phyloP scores from a whole-genome alignment of 2,113 vertebrate genomes.

The Eurypyga helias region DNA sequence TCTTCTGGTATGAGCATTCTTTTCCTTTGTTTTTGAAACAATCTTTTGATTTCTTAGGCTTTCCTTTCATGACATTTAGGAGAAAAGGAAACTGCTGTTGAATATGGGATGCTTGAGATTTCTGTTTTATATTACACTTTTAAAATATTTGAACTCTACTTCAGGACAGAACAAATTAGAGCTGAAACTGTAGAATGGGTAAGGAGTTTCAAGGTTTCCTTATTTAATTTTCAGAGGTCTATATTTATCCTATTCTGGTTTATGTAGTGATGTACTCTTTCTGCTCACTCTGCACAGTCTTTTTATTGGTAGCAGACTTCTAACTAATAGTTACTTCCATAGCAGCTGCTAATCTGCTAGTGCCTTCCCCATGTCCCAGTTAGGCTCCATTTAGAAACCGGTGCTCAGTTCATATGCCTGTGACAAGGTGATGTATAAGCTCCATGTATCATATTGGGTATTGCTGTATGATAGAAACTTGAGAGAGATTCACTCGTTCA shows the following conservation, averaged over 20 bases:
- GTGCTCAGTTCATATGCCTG: not conserved
- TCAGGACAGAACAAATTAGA: slow-evolving; percentile 56
- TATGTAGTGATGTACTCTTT: slow-evolving; percentile 30
- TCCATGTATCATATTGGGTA: not conserved
- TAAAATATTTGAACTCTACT: slow-evolving; percentile 61
- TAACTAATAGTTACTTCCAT: not conserved
- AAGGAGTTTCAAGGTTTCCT: slow-evolving; percentile 47
- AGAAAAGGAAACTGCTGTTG: slow-evolving; percentile 62
- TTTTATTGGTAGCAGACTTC: slow-evolving; percentile 27
- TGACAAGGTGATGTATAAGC: not conserved
- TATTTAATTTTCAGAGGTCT: slow-evolving; percentile 61
- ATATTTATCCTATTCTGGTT: slow-evolving; percentile 25
- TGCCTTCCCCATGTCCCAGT: not conserved
- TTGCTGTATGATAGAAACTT: not conserved
- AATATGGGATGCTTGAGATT: slow-evolving; percentile 46
- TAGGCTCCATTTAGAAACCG: not conserved
- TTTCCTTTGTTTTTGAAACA: slow-evolving; percentile 67
- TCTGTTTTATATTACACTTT: slow-evolving; percentile 64
- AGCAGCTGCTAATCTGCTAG: not conserved
- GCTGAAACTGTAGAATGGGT: slow-evolving; percentile 26
- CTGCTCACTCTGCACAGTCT: not conserved
- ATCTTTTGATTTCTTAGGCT: slow-evolving; percentile 57
- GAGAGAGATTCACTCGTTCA: not conserved
- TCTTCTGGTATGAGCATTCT: slow-evolving; percentile 30
- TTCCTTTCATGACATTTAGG: slow-evolving; percentile 54